Conservation (phyloP, 1,140 invertebrate genomes). For the Meloidogyne exigua region DNA sequence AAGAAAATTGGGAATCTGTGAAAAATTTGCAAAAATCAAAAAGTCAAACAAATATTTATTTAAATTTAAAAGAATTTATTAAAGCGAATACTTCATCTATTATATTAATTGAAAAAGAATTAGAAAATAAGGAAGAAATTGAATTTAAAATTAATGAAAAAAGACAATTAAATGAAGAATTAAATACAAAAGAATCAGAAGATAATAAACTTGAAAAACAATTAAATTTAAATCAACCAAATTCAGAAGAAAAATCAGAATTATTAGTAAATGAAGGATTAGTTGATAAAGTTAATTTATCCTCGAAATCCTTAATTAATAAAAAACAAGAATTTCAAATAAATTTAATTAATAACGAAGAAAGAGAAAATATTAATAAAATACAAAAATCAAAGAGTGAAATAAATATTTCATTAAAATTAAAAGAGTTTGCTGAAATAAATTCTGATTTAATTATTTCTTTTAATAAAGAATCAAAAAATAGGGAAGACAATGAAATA, state of each 20-base stretch:
- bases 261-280: slow-evolving; percentile 4
- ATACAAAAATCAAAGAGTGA: not conserved
- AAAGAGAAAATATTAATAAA: not conserved
- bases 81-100: not conserved
- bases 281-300: not conserved
- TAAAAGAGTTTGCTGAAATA: not conserved
- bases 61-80: not conserved
- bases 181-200: not conserved
- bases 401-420: not conserved
- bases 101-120: not conserved
- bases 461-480: not conserved
- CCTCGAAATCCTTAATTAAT: not conserved
- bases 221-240: not conserved
- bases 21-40: not conserved
- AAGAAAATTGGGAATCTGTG: not conserved
- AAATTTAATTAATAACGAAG: not conserved
- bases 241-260: not conserved
- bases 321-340: not conserved
- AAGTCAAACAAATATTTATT: not conserved
- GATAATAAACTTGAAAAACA: not conserved
- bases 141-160: not conserved
- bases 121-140: not conserved
- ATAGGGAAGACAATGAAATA: not conserved
- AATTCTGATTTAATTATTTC: not conserved
- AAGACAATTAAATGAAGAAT: not conserved